Conservation (phyloP, 2,888 invertebrate species). For the Dryobota labecula region DNA sequence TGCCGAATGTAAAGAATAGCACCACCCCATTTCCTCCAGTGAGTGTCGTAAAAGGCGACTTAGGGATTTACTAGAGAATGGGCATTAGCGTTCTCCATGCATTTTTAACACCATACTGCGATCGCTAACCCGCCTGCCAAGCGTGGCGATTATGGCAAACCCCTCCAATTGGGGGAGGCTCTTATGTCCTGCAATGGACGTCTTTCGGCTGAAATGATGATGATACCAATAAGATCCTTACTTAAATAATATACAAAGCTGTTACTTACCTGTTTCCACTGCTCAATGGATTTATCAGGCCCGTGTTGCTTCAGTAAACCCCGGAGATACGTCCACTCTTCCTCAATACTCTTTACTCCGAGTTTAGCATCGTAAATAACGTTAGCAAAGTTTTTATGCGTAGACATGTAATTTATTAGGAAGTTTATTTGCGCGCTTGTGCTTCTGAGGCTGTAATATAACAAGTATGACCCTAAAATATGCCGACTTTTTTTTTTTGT, state of each 20-base stretch:
- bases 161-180: too few species aligned
- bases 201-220: too few species aligned
- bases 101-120: too few species aligned
- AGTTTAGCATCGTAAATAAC: neutral
- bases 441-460: neutral
- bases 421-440: slow-evolving; percentile 13
- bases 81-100: too few species aligned
- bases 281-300: slow-evolving; percentile 3
- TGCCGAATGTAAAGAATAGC: too few species aligned
- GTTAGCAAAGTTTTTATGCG: slow-evolving; percentile 12
- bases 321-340: slow-evolving; percentile 4
- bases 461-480: neutral
- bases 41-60: too few species aligned
- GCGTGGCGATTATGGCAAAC: too few species aligned
- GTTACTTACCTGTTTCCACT: slow-evolving; percentile 8
- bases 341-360: slow-evolving; percentile 3
- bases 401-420: slow-evolving; percentile 8
- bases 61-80: too few species aligned
- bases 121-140: too few species aligned
- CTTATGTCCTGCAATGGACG: too few species aligned
- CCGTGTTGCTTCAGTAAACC: neutral
- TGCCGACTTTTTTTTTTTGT: neutral
- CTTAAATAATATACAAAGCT: neutral
- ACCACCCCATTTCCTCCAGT: too few species aligned
- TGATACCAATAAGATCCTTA: too few species aligned